These are phyloP conservation scores for Notodonta ziczac DNA, from an alignment of 2,888 invertebrate genomes.

Conservation along the genomic window DNA sequence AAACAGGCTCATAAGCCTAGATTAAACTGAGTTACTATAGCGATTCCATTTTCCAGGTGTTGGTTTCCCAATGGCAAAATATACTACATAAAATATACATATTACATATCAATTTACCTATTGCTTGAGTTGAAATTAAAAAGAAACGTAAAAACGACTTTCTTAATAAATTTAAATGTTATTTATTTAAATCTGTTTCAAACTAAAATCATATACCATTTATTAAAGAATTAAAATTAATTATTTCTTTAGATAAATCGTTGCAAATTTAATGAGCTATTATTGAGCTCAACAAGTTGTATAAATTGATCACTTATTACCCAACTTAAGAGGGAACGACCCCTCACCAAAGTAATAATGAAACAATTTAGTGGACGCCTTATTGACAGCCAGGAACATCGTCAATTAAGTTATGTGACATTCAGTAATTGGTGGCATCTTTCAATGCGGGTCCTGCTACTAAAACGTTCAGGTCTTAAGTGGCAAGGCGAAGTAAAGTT, in stretches of 20 bases:
- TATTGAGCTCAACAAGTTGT: not conserved
- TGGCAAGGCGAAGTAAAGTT: not conserved
- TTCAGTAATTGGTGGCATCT: slow-evolving; percentile 23
- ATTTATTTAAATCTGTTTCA: too few species aligned
- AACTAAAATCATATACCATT: too few species aligned
- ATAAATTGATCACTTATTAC: slow-evolving; percentile 3
- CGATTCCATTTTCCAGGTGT: not conserved
- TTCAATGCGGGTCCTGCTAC: slow-evolving; percentile 29
- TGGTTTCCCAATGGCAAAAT: not conserved
- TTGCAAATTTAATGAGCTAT: not conserved
- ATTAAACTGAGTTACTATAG: not conserved
- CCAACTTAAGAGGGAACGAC: not conserved
- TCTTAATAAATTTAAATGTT: too few species aligned
- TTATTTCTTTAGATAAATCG: not conserved
- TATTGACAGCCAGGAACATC: slow-evolving; percentile 27
- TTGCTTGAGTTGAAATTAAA: too few species aligned
- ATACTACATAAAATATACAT: not conserved
- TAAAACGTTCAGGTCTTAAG: not conserved
- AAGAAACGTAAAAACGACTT: too few species aligned
- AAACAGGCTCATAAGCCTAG: not conserved
- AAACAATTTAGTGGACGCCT: slow-evolving; percentile 21
- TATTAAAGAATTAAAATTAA: too few species aligned
- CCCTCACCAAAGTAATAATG: slow-evolving; percentile 16
- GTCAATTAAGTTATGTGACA: slow-evolving; percentile 38
- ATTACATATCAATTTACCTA: too few species aligned